Evolutionary conservation across 1,140 invertebrate species (phyloP).

Genomic region (Euschistus heros): DNA sequence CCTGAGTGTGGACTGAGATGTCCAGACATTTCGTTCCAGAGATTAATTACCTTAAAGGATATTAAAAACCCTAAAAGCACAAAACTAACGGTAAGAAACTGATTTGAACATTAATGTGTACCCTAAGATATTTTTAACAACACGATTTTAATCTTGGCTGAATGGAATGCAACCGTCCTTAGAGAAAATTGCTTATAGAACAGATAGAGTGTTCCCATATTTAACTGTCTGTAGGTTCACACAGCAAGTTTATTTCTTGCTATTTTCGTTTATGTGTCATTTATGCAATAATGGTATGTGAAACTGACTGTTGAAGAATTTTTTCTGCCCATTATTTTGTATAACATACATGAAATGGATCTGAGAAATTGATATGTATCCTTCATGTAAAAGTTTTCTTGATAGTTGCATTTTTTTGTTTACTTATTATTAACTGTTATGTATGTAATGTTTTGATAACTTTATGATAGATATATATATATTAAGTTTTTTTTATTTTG

Average conservation of each 20-base stretch:
- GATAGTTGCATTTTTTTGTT: no score
- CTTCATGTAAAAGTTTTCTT: no score
- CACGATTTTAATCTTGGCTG: neutral
- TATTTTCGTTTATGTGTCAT: neutral
- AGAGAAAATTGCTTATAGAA: constrained; percentile 15
- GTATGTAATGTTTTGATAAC: neutral
- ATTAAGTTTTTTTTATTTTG: neutral
- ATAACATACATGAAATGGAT: no score
- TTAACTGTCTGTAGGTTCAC: neutral
- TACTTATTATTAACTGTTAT: neutral
- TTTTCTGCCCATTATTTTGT: no score
- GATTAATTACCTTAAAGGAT: constrained; percentile 19
- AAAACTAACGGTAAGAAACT: neutral
- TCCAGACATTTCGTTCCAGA: constrained; percentile 18
- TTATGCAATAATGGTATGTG: no score
- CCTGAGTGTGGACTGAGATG: constrained; percentile 1
- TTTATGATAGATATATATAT: neutral
- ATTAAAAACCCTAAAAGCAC: neutral
- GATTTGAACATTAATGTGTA: neutral
- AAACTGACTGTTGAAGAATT: no score
- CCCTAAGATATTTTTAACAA: no score
- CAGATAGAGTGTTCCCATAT: constrained; percentile 7
- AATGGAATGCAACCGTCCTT: constrained; percentile 11
- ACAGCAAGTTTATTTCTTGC: neutral
- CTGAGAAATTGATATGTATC: no score